Conservation (phyloP, 2,797 vertebrate genomes). For the Microctenopoma stevenorrisi region DNA sequence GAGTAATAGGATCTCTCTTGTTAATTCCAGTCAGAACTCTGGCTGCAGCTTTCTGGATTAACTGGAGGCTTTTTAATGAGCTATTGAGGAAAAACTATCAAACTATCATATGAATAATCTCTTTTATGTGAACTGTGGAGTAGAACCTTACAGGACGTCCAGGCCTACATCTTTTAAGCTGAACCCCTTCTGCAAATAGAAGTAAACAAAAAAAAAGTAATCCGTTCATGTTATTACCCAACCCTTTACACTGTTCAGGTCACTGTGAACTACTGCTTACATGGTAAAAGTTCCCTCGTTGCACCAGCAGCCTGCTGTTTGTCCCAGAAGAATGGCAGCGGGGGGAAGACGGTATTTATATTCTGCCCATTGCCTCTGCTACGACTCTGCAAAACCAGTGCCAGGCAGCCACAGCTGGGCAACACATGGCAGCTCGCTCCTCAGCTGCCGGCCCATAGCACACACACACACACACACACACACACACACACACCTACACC, state of each 20-base stretch:
- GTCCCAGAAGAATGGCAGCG: slow-evolving; percentile 41
- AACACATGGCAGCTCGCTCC: slow-evolving; percentile 66
- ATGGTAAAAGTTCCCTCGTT: slow-evolving; percentile 5
- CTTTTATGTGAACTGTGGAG: too few species aligned
- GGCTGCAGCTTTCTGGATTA: too few species aligned
- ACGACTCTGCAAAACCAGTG: slow-evolving; percentile 34
- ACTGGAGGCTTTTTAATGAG: too few species aligned
- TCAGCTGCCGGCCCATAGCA: slow-evolving; percentile 50
- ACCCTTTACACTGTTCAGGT: slow-evolving; percentile 7
- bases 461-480: slow-evolving; percentile 3
- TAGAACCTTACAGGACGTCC: too few species aligned
- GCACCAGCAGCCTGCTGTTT: slow-evolving; percentile 45
- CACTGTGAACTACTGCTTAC: slow-evolving; percentile 31
- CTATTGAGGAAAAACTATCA: too few species aligned
- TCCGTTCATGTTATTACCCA: too few species aligned
- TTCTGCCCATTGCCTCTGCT: slow-evolving; percentile 34
- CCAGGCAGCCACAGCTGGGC: slow-evolving; percentile 71
- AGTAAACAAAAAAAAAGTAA: too few species aligned
- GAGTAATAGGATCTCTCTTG: too few species aligned
- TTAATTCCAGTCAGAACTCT: too few species aligned
- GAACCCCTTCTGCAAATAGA: too few species aligned
- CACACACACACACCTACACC: not conserved
- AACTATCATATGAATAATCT: too few species aligned
- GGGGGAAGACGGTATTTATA: slow-evolving; percentile 63
- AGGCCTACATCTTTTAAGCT: too few species aligned